Evolutionary conservation across 2,888 invertebrate species (phyloP).

Genomic region (Pelosia muscerda): DNA sequence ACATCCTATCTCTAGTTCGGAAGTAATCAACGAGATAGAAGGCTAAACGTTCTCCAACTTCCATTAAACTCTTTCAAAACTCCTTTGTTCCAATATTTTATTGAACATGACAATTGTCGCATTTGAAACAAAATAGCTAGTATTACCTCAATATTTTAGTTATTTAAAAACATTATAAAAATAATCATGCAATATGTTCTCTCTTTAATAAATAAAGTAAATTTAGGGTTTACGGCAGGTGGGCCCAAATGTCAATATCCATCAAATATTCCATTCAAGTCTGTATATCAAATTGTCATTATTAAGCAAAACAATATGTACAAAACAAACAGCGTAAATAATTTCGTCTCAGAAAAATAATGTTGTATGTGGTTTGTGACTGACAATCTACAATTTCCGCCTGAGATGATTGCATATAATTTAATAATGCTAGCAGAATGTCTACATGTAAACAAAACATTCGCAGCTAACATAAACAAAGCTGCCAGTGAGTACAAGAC

Average conservation of each 20-base stretch:
- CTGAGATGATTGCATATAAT: slow-evolving; percentile 35
- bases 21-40: slow-evolving; percentile 71
- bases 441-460: slow-evolving; percentile 37
- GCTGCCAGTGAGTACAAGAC: slow-evolving; percentile 48
- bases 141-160: too few relatives aligned
- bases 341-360: slow-evolving; percentile 25
- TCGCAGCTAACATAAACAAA: slow-evolving; percentile 48
- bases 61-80: slow-evolving; percentile 52
- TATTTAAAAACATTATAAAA: too few relatives aligned
- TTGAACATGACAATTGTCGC: slow-evolving; percentile 17
- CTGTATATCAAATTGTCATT: too few relatives aligned
- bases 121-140: not conserved
- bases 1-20: slow-evolving; percentile 58
- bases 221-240: too few relatives aligned
- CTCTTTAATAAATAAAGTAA: too few relatives aligned
- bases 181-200: too few relatives aligned
- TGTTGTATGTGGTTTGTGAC: slow-evolving; percentile 14
- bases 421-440: slow-evolving; percentile 37
- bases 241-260: not conserved
- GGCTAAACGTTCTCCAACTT: slow-evolving; percentile 66
- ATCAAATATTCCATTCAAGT: too few relatives aligned
- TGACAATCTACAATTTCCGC: slow-evolving; percentile 24
- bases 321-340: not conserved
- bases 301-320: too few relatives aligned
- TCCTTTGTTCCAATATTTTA: slow-evolving; percentile 40